These are phyloP conservation scores for Fragum fragum DNA, from an alignment of 2,888 invertebrate species.

Conservation along the genomic window DNA sequence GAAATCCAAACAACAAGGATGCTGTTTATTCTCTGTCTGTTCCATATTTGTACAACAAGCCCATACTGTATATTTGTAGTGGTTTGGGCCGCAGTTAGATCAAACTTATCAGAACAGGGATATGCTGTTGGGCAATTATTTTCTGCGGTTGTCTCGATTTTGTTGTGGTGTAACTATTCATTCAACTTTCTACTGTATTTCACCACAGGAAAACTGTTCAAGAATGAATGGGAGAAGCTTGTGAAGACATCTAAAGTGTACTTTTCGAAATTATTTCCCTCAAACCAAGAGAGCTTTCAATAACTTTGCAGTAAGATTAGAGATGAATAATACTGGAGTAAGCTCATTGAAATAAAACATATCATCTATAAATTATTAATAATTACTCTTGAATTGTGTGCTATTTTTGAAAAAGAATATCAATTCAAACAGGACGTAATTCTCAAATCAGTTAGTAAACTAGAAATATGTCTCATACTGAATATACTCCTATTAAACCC, in stretches of 20 bases:
- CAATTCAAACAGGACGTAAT: no score
- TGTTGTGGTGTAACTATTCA: slow-evolving; percentile 31
- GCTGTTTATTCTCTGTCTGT: slow-evolving; percentile 11
- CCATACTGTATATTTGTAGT: slow-evolving; percentile 22
- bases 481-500: no score
- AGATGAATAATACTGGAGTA: no score
- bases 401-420: no score
- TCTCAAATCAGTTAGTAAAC: no score
- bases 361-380: no score
- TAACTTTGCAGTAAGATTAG: no score
- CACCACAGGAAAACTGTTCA: slow-evolving; percentile 36
- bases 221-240: slow-evolving; percentile 30
- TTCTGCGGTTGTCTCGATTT: slow-evolving; percentile 17
- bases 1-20: background rate
- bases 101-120: background rate
- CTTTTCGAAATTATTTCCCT: slow-evolving; percentile 7
- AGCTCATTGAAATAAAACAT: no score
- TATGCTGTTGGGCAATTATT: slow-evolving; percentile 22
- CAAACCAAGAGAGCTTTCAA: background rate
- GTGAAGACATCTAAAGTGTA: slow-evolving; percentile 13
- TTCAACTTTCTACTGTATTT: slow-evolving; percentile 46
- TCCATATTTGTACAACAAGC: background rate
- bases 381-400: no score
- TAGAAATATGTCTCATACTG: no score
- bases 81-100: background rate